Conservation (phyloP, 2,888 invertebrate species). For the Rhamnusium bicolor region DNA sequence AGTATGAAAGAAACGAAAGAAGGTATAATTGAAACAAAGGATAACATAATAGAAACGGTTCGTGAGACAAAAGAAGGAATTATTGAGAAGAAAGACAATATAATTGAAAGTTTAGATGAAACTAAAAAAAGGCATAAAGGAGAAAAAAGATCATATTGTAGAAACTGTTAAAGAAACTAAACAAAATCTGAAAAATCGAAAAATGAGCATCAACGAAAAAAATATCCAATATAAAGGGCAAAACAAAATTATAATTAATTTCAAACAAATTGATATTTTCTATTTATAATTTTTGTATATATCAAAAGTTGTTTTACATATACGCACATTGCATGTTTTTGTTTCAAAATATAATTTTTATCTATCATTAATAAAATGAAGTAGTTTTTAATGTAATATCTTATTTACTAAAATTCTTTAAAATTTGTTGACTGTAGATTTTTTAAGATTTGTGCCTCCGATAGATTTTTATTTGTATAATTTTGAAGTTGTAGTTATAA, state of each 20-base stretch:
- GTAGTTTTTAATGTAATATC: not conserved
- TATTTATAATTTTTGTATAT: not conserved
- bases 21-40: conserved; percentile 56
- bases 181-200: not conserved
- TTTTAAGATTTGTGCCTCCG: too few relatives aligned
- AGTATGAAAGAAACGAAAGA: conserved; percentile 75
- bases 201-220: not conserved
- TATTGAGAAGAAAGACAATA: conserved; percentile 75
- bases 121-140: conserved; percentile 68
- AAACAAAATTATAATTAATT: not conserved
- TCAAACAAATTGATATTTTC: not conserved
- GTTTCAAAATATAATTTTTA: conserved; percentile 2
- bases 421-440: too few relatives aligned
- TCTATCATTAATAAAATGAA: not conserved
- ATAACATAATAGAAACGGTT: conserved; percentile 56
- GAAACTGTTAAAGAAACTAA: conserved; percentile 12
- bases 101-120: conserved; percentile 77
- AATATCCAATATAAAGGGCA: not conserved
- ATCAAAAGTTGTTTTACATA: not conserved
- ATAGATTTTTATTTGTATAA: too few relatives aligned
- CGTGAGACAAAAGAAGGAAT: conserved; percentile 58
- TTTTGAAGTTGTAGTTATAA: too few relatives aligned
- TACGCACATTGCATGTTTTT: not conserved
- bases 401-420: too few relatives aligned
- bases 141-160: conserved; percentile 16